Evolutionary conservation across 2,797 vertebrate genomes (phyloP), one percentile per base, ranked within the genome.

Genomic region (Echeneis naucrates): DNA sequence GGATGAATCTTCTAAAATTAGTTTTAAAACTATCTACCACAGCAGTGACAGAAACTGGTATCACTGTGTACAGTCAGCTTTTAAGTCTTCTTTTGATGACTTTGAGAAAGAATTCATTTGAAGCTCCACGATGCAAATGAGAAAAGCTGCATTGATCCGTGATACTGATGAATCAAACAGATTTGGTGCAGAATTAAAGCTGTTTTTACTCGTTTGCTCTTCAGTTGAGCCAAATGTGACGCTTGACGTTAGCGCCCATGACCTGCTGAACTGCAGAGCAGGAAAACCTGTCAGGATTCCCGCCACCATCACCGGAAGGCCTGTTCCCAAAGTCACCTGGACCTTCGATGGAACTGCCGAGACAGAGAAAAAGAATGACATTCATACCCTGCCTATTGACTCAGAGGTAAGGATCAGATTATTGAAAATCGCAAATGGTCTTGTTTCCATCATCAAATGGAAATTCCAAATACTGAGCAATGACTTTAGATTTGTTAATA

Each of bases 261-360:
- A 99, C 35, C 90, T 97, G 64, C 88, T 98, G 79, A 92, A 92
- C 84, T 96, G 95, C 85, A 94, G 92, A 89, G 96, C 97, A 63
- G 96, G 97, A 66, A 92, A 95, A 17, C 85, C 92, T 68, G 94
- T 99, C 80, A 96, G 75, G 92, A 98, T 99, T 64, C 95, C 95
- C 8, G 97, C 94, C 75, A 78, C 94, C 56, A 89, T 99, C 84
- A 95, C 92, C 0, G 98, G 98, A 40, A 95, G 96, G 47, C 98
- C 98, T 8, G 62, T 94, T 78, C 98, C 98, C 60, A 97, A 96
- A 89, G 93, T 96, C 72, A 96, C 95, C 77, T 99, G 98, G 98
- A 96, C 95, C 56, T 99, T 96, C 64, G 98, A 99, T 19, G 98
- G 98, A 84, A 92, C 95, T 26, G 97, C 98, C 1, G 95, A 95